Percentiles rank a stretch among this genome's conserved stretches.
These are phyloP conservation scores for Drosophila melanosoma DNA, from an alignment of 2,888 invertebrate species.

Conservation along the genomic window DNA sequence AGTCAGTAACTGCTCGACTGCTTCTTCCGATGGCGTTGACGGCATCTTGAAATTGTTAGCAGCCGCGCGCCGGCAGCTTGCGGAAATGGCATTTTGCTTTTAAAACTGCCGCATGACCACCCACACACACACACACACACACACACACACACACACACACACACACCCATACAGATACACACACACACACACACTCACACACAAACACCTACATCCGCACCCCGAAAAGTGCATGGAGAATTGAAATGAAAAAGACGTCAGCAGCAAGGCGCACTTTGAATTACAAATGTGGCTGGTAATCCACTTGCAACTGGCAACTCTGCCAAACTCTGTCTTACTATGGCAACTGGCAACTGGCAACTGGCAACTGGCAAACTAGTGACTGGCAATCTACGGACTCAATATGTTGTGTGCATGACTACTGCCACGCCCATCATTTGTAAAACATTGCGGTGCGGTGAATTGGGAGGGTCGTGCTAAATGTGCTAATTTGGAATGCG, in stretches of 20 bases:
- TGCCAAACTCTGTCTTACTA: neutral
- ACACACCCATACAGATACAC: no score
- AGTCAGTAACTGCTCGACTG: constrained; percentile 41
- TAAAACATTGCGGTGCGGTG: constrained; percentile 7
- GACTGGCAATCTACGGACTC: constrained; percentile 20
- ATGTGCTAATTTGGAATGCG: constrained; percentile 73
- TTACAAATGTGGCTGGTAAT: constrained; percentile 67
- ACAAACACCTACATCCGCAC: neutral
- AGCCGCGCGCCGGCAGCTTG: constrained; percentile 41
- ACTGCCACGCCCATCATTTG: constrained; percentile 39
- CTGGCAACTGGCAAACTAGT: constrained; percentile 6
- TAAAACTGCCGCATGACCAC: constrained; percentile 66
- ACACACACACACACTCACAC: no score
- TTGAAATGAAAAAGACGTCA: constrained; percentile 45
- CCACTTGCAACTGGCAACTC: constrained; percentile 28
- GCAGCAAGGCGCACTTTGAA: constrained; percentile 67
- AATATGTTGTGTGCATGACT: constrained; percentile 32
- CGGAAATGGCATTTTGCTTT: constrained; percentile 73
- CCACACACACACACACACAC: neutral
- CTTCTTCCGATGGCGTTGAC: constrained; percentile 43
- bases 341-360: neutral
- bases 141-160: no score
- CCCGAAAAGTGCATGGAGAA: constrained; percentile 31
- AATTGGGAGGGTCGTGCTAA: constrained; percentile 15
- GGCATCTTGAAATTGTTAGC: constrained; percentile 32